Base-by-base conservation (phyloP, 2,113 vertebrate species). In the Phalacrocorax brasilianus region DNA sequence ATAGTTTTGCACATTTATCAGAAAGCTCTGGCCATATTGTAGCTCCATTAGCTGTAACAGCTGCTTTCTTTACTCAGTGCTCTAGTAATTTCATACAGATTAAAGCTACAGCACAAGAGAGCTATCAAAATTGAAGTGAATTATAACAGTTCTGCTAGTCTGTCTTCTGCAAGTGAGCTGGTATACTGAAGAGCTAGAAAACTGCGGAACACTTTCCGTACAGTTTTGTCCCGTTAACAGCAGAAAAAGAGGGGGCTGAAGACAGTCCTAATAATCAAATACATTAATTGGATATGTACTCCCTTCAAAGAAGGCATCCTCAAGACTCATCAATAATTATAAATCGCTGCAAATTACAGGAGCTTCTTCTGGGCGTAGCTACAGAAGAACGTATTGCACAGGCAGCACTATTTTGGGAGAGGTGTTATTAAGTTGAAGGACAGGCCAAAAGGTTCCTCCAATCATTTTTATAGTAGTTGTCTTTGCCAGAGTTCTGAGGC, bases 271-370 rank as follows among this genome's bases (percentile, higher is more conserved):
- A 73, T 44, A 62, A 77, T 72, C 45, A 52, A 76, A 58, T 33
- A 21, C 47, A 20, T 82, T 77, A 92, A 66, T 75, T 11, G 3
- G 17, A 24, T 21, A 6, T 7, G 30, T 73, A 67, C 61, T 81
- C 53, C 49, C 66, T 68, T 61, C 56, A 65, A 47, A 81, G 50
- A 61, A 35, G 45, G 14, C 42, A 56, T 84, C 30, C 58, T 87
- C 66, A 80, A 75, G 90, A 76, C 49, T 91, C 50, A 88, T 77
- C 83, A 86, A n/a, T 97, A 94, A 91, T 83, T 96, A 67, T 40
- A 45, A 80, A 74, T 79, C 18, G 33, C 42, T 79, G 58, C 20
- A 22, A 30, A 74, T 81, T 74, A 73, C 28, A 32, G 30, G 40
- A 82, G n/a, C 15, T 42, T 91, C 63, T 82, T 67, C 59, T 68